Percentiles rank a stretch among this genome's conserved stretches.
These are phyloP conservation scores for Oppia nitens DNA, from an alignment of 1,140 invertebrate genomes.

Conservation along the genomic window DNA sequence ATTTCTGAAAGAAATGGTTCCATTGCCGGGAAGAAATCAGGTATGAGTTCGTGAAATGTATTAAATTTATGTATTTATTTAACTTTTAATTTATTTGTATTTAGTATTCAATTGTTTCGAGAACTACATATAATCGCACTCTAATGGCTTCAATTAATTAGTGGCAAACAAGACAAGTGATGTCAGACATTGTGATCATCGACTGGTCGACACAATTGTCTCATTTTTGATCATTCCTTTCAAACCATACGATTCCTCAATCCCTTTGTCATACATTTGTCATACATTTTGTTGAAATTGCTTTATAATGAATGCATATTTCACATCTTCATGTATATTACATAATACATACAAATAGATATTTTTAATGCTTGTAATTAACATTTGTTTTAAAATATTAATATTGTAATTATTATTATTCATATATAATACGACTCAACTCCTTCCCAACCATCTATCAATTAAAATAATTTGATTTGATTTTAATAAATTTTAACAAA, in stretches of 20 bases:
- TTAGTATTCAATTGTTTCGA: background rate
- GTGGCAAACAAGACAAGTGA: background rate
- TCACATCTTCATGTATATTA: too few species aligned
- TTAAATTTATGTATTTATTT: background rate
- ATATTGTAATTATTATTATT: too few species aligned
- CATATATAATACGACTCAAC: too few species aligned
- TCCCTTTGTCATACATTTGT: background rate
- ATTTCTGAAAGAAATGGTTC: background rate
- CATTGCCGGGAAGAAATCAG: background rate
- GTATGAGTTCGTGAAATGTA: background rate
- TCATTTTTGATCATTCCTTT: background rate
- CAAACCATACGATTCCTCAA: background rate
- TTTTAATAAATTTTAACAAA: too few species aligned
- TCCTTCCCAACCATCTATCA: too few species aligned
- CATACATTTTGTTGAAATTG: background rate
- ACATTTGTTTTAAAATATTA: too few species aligned
- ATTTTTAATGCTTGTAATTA: too few species aligned
- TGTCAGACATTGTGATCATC: background rate
- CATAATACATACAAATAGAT: too few species aligned
- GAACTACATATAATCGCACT: background rate
- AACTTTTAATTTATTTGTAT: background rate
- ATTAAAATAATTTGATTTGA: too few species aligned
- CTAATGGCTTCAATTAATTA: background rate
- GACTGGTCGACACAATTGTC: background rate
- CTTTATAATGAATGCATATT: too few species aligned